These are phyloP conservation scores for Coregonus clupeaformis DNA, from an alignment of 2,113 vertebrate species.

Conservation along the genomic window DNA sequence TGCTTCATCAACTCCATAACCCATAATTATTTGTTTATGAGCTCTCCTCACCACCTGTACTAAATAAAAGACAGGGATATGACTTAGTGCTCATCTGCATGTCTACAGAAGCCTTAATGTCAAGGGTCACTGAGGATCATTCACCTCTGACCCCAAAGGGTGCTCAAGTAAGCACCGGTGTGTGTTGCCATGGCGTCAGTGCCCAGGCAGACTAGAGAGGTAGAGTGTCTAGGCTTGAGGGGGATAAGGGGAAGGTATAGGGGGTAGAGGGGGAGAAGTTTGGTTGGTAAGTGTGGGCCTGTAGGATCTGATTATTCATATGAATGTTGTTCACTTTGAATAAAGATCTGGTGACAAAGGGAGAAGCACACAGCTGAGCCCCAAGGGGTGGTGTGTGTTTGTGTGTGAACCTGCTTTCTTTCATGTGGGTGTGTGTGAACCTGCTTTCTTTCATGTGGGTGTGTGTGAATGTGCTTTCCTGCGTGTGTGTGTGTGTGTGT, in stretches of 20 bases:
- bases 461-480: too few relatives aligned
- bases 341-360: constrained; percentile 15
- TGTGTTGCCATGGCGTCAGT: constrained; percentile 38
- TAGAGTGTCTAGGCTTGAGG: neutral
- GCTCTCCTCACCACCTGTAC: constrained; percentile 38
- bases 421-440: neutral
- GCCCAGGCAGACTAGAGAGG: neutral
- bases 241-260: neutral
- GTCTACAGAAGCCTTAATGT: too few relatives aligned
- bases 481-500: too few relatives aligned
- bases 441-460: neutral
- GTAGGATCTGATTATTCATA: neutral
- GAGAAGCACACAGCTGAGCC: constrained; percentile 10
- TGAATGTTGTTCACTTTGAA: too few relatives aligned
- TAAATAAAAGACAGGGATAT: constrained; percentile 43
- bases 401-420: neutral
- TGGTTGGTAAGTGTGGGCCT: neutral
- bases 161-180: constrained; percentile 18
- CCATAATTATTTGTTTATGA: constrained; percentile 17
- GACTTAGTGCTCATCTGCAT: too few relatives aligned
- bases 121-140: too few relatives aligned
- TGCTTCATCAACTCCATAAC: constrained; percentile 18
- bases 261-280: neutral
- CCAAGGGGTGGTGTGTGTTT: neutral
- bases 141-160: constrained; percentile 36